Base-by-base conservation (phyloP, 2,888 invertebrate species). In the Caenorhabditis afra region DNA sequence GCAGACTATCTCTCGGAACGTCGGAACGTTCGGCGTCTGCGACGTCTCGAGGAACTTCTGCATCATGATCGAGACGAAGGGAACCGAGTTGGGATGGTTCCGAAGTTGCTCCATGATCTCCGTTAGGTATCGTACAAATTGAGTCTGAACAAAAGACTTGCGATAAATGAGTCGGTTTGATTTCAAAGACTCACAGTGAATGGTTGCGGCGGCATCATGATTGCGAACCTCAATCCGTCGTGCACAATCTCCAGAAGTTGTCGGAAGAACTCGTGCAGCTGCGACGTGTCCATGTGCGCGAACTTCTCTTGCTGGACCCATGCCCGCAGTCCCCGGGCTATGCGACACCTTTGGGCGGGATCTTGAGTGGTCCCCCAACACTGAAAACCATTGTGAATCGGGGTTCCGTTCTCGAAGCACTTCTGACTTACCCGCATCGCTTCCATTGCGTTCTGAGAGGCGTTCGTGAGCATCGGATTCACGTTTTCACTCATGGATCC, bases 401-500 rank as follows among this genome's bases (percentile, higher is more conserved):
- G 5, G 4, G 22, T 22, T 20, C 18, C 1, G 18, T 37, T 12
- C 7, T 47, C 29, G 29, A 29, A 5, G 3, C 16, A 11, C 14
- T 1, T 23, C n/a, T 22, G 16, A 62, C 75, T 39, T 12, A 78
- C 78, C 14, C 35, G 20, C 45, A 79, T 16, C 18, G 66, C 66
- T 29, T 50, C 45, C 11, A 75, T 68, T 5, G 67, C 70, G 0
- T 22, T 49, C 8, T 55, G 49, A 10, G 59, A 35, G 12, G 59
- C 29, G 18, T 47, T 62, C 12, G 18, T 59, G 12, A 8, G 41
- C 37, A 70, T 70, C 8, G 79, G 79, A 61, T 79, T 79, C 22
- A 79, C 66, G 66, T 79, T 79, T 16, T 79, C 79, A 20, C 70
- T 65, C 8, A 75, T 75, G 3, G 75, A 75, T 1, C 79, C 79